Base-by-base conservation (phyloP, 1,140 invertebrate species). In the Dysdera silvatica region DNA sequence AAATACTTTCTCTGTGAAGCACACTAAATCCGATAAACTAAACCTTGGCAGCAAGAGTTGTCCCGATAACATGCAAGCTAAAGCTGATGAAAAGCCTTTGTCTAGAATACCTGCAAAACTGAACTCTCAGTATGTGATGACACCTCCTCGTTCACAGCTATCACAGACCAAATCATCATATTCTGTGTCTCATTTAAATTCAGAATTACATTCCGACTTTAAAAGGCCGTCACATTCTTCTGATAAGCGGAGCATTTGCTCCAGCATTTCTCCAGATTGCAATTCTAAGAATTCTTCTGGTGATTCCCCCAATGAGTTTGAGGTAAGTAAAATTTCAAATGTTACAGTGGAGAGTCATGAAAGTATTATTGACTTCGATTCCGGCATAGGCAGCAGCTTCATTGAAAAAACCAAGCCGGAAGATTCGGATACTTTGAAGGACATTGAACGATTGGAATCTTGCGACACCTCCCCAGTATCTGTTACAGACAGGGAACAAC, bases 371-470 rank as follows among this genome's bases (percentile, higher is more conserved):
- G 64, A 66, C 49, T 60, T 55, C 33, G 64, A 66, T 51, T 66
- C 64, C 16, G 64, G 64, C 1, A 14, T 66, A 31, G 64, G 64
- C 12, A 66, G 43, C 31, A 66, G 64, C 35, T 33, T 66, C 14
- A 61, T 29, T 28, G 64, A 66, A 29, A 60, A 60, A 43, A 60
- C 26, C 20, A 66, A 55, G 20, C 52, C 64, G 5, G 64, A 66
- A 48, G 64, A 66, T 48, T 60, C 64, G 12, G 64, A 66, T 26
- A 66, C 64, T 14, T 23, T 66, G 3, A 66, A 66, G 37, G 64
- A 66, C 41, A 4, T 57, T 4, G 64, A 66, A n/a, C 63, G 55
- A 23, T 35, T 65, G 43, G 54, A 49, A 47, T 60, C 56, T 24
- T 43, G 31, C n/a, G 64, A 66, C 28, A 52, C 49, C 29, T 54